Conservation (phyloP, 2,888 invertebrate species). For the Tupiocoris notatus region DNA sequence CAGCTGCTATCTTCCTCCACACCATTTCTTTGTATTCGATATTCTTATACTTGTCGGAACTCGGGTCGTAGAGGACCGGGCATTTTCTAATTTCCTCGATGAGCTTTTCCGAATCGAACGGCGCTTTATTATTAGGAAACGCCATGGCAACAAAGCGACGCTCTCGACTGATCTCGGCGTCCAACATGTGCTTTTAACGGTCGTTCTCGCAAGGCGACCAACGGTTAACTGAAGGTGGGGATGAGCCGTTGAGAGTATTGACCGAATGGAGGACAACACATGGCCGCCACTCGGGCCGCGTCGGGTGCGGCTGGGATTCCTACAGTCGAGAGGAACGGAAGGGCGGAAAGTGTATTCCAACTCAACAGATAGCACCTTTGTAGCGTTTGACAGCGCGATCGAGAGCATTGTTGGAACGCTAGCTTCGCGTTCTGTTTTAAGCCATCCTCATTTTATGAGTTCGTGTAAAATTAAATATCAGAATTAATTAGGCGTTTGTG, state of each 20-base stretch:
- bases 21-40: slow-evolving; percentile 7
- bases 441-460: no score
- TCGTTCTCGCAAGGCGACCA: no score
- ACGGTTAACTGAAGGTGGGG: neutral
- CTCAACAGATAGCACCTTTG: neutral
- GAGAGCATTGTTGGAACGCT: no score
- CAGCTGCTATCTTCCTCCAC: neutral
- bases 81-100: slow-evolving; percentile 1
- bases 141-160: no score
- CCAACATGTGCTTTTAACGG: no score
- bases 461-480: no score
- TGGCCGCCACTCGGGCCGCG: neutral
- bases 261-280: neutral
- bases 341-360: neutral
- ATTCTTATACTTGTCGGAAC: slow-evolving; percentile 1
- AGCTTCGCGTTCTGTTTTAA: no score
- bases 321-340: neutral
- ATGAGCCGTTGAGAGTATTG: neutral
- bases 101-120: slow-evolving; percentile 15
- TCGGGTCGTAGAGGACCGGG: slow-evolving; percentile 6
- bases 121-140: neutral
- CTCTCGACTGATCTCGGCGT: no score
- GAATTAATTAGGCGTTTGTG: no score
- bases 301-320: neutral
- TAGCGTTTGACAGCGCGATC: no score